phyloP scores from a whole-genome alignment of 2,888 invertebrate species.

The Metacarcinus magister region DNA sequence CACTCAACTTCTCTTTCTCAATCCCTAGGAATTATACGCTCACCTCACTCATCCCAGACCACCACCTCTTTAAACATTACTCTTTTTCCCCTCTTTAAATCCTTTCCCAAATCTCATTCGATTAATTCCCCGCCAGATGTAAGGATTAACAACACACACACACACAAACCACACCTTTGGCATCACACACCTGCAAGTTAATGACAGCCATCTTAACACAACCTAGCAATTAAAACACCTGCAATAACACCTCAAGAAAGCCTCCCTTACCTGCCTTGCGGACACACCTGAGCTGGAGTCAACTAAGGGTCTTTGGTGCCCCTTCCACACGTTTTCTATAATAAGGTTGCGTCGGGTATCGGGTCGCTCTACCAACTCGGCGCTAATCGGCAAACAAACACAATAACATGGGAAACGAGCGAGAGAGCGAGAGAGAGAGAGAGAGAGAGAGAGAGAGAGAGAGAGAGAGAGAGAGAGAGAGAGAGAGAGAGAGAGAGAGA shows the following conservation, averaged over 20 bases:
- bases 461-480: slow-evolving; percentile 39
- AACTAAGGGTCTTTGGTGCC: not conserved
- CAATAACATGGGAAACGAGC: slow-evolving; percentile 4
- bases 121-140: not conserved
- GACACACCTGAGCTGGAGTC: not conserved
- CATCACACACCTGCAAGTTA: not conserved
- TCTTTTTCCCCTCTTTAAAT: not conserved
- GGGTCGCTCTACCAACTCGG: not conserved
- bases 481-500: not conserved
- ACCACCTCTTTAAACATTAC: not conserved
- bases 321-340: not conserved
- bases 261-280: not conserved
- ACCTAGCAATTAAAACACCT: not conserved
- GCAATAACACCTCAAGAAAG: not conserved
- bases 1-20: not conserved
- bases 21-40: not conserved
- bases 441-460: slow-evolving; percentile 39
- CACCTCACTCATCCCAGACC: not conserved
- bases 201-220: not conserved
- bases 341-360: slow-evolving; percentile 12
- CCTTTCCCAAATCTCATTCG: not conserved
- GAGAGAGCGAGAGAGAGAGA: slow-evolving; percentile 32
- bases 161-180: not conserved
- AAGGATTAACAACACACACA: not conserved
- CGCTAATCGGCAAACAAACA: slow-evolving; percentile 30